Evolutionary conservation across 2,888 invertebrate species (phyloP).

Genomic region (Habroteleia sp.): DNA sequence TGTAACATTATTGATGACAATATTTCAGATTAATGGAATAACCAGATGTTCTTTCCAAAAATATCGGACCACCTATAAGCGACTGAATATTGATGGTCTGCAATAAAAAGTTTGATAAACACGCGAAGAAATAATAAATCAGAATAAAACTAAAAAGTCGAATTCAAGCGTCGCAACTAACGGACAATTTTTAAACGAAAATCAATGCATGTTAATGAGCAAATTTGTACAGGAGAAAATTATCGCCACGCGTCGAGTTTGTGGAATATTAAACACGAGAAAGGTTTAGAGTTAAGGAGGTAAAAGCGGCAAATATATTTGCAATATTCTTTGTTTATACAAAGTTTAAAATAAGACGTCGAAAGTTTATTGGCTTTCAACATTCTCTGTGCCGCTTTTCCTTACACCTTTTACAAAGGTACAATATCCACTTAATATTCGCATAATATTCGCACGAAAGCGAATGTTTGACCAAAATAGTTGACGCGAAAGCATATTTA

Average conservation of each 20-base stretch:
- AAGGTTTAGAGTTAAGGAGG: conserved; percentile 27
- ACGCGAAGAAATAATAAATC: conserved; percentile 6
- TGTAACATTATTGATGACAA: conserved; percentile 37
- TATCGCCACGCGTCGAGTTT: conserved; percentile 8
- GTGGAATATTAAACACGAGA: conserved; percentile 30
- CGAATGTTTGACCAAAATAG: conserved; percentile 12
- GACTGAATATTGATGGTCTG: conserved; percentile 31
- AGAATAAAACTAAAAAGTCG: background rate
- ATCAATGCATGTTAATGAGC: too few relatives aligned
- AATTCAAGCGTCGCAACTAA: background rate
- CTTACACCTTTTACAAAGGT: conserved; percentile 34
- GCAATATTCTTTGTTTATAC: conserved; percentile 40
- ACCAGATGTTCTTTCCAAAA: conserved; percentile 46
- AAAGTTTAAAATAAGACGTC: conserved; percentile 46
- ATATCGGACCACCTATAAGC: conserved; percentile 54
- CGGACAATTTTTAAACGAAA: too few relatives aligned
- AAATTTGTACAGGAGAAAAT: conserved; percentile 2
- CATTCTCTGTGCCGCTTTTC: conserved; percentile 21
- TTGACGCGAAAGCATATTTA: conserved; percentile 25
- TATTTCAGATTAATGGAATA: conserved; percentile 47
- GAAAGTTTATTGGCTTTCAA: conserved; percentile 33
- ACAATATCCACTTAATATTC: conserved; percentile 31
- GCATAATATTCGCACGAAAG: conserved; percentile 34
- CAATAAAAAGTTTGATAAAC: conserved; percentile 14
- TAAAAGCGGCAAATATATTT: conserved; percentile 24